A percentile compares a stretch with the other conserved stretches of the same genome.
Conservation (phyloP, 35 echinoderm and acorn worm genomes). For the Heliocidaris erythrogramma region DNA sequence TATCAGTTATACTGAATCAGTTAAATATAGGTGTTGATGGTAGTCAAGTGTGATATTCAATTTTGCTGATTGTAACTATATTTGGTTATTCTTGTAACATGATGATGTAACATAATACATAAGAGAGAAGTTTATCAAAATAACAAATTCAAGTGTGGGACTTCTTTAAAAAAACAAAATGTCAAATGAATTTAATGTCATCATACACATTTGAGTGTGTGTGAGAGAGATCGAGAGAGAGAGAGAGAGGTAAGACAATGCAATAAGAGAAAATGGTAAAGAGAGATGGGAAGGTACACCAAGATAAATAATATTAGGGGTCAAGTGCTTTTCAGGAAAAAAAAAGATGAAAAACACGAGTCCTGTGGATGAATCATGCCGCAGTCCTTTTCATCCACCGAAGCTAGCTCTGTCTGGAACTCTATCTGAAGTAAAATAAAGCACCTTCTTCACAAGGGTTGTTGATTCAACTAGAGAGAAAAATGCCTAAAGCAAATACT, state of each 20-base stretch:
- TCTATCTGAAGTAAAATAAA: neutral
- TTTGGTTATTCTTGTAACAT: neutral
- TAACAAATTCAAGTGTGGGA: neutral
- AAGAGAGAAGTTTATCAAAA: neutral
- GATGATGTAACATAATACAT: neutral
- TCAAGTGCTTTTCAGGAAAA: neutral
- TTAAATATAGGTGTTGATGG: too few relatives aligned
- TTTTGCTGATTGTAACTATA: neutral
- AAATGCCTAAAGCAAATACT: neutral
- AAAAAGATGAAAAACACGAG: neutral
- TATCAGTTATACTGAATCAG: too few relatives aligned
- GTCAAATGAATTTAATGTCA: neutral
- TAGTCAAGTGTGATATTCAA: too few relatives aligned
- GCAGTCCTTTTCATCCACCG: neutral
- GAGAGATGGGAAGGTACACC: neutral
- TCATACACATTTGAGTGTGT: neutral
- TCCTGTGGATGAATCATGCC: neutral
- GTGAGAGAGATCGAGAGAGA: neutral
- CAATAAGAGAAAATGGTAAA: neutral
- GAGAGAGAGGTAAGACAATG: neutral
- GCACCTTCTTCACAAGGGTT: neutral
- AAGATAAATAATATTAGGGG: neutral
- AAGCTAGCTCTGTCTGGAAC: neutral
- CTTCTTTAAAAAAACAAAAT: neutral
- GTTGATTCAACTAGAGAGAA: neutral